Evolutionary conservation across 2,888 invertebrate species (phyloP), one percentile per base, ranked within the genome.

Genomic region (Aphelenchoides bicaudatus): DNA sequence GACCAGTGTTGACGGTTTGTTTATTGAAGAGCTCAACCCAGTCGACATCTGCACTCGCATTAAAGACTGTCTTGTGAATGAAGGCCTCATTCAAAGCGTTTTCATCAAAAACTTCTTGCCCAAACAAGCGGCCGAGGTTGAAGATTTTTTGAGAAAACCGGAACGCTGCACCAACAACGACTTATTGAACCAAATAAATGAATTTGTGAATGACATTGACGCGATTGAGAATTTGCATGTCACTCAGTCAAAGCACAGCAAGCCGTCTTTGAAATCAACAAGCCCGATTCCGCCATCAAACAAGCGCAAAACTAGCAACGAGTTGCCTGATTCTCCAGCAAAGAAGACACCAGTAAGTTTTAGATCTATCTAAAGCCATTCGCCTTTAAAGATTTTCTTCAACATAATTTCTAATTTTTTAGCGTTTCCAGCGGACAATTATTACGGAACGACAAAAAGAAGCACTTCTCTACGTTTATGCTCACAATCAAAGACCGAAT

Each of bases 361-460:
- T n/a, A n/a, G n/a, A n/a, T n/a, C n/a, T n/a, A n/a, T n/a, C n/a
- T n/a, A n/a, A n/a, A n/a, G n/a, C n/a, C n/a, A n/a, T 37, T 2
- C 16, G 10, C n/a, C 23, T 49, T 37, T 13, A 37, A n/a, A 8
- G 10, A 1, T 37, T 39, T 43, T 43, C 16, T 25, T n/a, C 34
- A 34, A 10, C 34, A 8, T 43, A 43, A 43, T n/a, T 19, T 19
- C 27, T 21, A 16, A 16, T 10, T 37, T 49, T 52, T 30, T 27
- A 68, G 50, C 70, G 67, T 19, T 67, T 76, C 27, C 92, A 94
- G 77, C 85, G 96, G 13, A 93, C 96, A 0, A 85, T 96, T 29
- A 98, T 98, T 84, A 91, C 91, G 27, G 94, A 96, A 78, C 93
- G 94, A 78, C 98, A 99, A 80, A 98, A 96, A 79, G 94, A 96